Evolutionary conservation across 2,113 vertebrate genomes (phyloP), one percentile per base, ranked within the genome.

Genomic region (Egretta garzetta): DNA sequence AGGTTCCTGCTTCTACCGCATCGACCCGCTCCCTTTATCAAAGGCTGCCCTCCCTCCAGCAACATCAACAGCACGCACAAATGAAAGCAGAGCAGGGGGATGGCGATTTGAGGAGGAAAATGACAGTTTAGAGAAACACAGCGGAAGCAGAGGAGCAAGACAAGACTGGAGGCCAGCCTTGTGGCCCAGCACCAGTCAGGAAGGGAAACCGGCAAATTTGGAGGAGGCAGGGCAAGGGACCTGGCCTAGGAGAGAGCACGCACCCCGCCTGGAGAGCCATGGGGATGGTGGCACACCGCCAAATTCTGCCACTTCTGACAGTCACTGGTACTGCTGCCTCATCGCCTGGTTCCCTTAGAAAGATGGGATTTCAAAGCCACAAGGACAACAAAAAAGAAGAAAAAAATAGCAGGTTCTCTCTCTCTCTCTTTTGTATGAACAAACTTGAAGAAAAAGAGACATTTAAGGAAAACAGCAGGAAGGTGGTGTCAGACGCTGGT

Each of bases 381-480:
- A 32, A 49, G 20, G 86, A 49, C 13, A 82, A 80, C 12, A 60
- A 35, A 50, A 68, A 49, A 43, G 41, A 43, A 43, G 41, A 43
- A 43, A 88, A 90, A 66, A 88, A 66, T 12, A 64, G 49, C 8
- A 68, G 30, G 20, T 20, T 49, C 21, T 37, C 8, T 12, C n/a
- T n/a, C 47, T 43, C 52, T 88, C 28, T 58, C 27, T 73, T 60
- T n/a, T 1, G 4, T 89, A 80, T 4, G 4, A 91, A 53, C 22
- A 66, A 92, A 93, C 33, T 82, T 73, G 50, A 94, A 87, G 53
- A 77, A 55, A 80, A 81, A 88, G 59, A 45, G 30, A 86, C 71
- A 93, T 92, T 75, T 88, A 94, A 94, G 41, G 26, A 81, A 88
- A 95, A 70, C 77, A 83, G 84, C 70, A 86, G 55, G 82, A 96